Evolutionary conservation across 1,140 invertebrate genomes (phyloP).

Genomic region (Archivesica marissinica): DNA sequence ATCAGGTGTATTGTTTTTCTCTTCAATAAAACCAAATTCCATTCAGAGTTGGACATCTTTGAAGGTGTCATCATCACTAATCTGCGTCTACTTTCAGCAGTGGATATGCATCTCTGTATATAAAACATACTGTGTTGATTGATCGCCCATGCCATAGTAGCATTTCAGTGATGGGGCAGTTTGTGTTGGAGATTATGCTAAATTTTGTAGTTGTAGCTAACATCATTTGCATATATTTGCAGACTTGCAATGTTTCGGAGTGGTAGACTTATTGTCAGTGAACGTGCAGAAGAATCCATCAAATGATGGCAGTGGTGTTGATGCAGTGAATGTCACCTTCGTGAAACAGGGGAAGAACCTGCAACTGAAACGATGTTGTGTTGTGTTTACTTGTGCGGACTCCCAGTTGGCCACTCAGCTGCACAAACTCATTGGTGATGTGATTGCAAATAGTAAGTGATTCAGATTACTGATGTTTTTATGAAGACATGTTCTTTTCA

Average conservation of each 20-base stretch:
- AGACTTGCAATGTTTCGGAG: not conserved
- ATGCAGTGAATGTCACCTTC: not conserved
- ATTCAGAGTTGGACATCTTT: too few species aligned
- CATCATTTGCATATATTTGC: conserved; percentile 1
- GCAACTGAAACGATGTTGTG: not conserved
- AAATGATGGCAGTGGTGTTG: not conserved
- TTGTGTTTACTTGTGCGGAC: not conserved
- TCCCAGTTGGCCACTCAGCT: not conserved
- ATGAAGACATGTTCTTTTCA: too few species aligned
- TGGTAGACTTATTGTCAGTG: not conserved
- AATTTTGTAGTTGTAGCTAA: not conserved
- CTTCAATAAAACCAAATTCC: too few species aligned
- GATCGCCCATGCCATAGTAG: not conserved
- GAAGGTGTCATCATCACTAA: too few species aligned
- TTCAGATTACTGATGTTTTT: too few species aligned
- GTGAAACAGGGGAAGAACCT: conserved; percentile 11
- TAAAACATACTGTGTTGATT: too few species aligned
- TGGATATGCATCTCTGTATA: too few species aligned
- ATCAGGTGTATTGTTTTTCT: too few species aligned
- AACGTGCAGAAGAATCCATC: not conserved
- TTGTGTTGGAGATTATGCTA: not conserved
- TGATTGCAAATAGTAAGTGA: not conserved
- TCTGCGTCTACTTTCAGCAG: too few species aligned
- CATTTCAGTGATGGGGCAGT: not conserved
- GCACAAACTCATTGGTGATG: not conserved